Percentiles rank a stretch among this genome's conserved stretches.
These are phyloP conservation scores for Pollimyrus isidori DNA, from an alignment of 2,113 vertebrate species.

Conservation along the genomic window DNA sequence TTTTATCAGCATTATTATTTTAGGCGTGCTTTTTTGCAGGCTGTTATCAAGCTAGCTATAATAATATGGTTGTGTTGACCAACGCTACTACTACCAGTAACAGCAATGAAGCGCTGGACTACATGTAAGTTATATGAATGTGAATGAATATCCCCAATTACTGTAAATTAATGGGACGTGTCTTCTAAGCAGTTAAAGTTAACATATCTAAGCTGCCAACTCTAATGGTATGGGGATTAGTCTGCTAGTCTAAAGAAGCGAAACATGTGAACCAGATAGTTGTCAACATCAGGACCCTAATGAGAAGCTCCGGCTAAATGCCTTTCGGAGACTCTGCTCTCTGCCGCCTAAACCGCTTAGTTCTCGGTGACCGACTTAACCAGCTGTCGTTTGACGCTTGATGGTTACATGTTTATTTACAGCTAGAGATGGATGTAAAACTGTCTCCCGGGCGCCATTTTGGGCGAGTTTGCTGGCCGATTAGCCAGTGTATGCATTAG, in stretches of 20 bases:
- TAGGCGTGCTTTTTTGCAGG: neutral
- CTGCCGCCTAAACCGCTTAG: neutral
- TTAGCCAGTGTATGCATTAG: neutral
- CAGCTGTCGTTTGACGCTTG: neutral
- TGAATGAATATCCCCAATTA: neutral
- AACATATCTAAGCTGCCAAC: neutral
- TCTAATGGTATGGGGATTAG: neutral
- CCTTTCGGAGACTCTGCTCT: neutral
- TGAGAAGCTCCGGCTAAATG: neutral
- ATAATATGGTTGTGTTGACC: conserved; percentile 66
- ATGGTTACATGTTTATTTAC: neutral
- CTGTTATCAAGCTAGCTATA: neutral
- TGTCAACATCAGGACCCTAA: neutral
- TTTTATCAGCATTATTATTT: neutral
- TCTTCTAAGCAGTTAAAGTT: neutral
- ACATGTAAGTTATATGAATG: conserved; percentile 55
- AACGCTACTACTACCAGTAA: conserved; percentile 14
- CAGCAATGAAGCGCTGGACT: conserved; percentile 56
- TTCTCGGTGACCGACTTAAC: neutral
- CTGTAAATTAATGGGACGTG: neutral
- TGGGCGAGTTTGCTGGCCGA: neutral
- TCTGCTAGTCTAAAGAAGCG: neutral
- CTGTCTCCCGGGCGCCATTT: neutral
- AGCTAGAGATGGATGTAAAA: neutral
- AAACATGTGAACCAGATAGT: neutral